These are phyloP conservation scores for Isurus oxyrinchus DNA, from an alignment of 2,113 vertebrate species.

Conservation along the genomic window DNA sequence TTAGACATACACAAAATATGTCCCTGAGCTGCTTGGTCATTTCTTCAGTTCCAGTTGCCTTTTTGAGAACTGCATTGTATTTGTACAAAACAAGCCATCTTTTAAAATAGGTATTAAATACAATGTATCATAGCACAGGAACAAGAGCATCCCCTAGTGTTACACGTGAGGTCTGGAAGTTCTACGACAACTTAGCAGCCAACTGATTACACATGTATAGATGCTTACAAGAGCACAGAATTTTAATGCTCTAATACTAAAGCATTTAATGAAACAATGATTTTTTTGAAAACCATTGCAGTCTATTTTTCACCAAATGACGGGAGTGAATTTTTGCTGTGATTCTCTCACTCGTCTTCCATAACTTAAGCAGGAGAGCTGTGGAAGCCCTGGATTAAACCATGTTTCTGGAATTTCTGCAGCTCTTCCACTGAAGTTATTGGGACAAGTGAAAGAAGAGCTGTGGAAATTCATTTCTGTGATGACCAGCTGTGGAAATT, in stretches of 20 bases:
- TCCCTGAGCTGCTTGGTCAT: neutral
- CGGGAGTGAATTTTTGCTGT: neutral
- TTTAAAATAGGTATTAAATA: neutral
- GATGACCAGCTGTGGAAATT: neutral
- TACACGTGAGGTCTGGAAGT: neutral
- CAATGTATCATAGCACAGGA: neutral
- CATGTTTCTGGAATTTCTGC: neutral
- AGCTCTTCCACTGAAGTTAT: neutral
- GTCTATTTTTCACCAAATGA: neutral
- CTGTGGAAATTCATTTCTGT: neutral
- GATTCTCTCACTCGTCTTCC: neutral
- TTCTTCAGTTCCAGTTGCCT: neutral
- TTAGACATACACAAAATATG: neutral
- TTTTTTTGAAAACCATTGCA: neutral
- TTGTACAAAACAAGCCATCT: neutral
- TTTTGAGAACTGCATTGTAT: neutral
- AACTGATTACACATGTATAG: neutral
- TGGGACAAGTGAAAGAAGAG: neutral
- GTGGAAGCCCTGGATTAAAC: neutral
- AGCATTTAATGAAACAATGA: neutral
- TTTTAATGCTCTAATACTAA: neutral
- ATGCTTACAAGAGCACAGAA: neutral
- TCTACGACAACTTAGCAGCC: neutral
- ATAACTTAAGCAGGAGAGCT: neutral
- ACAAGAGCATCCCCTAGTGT: constrained; percentile 1